phyloP scores from a whole-genome alignment of 2,797 vertebrate species.

The Epinephelus coioides region DNA sequence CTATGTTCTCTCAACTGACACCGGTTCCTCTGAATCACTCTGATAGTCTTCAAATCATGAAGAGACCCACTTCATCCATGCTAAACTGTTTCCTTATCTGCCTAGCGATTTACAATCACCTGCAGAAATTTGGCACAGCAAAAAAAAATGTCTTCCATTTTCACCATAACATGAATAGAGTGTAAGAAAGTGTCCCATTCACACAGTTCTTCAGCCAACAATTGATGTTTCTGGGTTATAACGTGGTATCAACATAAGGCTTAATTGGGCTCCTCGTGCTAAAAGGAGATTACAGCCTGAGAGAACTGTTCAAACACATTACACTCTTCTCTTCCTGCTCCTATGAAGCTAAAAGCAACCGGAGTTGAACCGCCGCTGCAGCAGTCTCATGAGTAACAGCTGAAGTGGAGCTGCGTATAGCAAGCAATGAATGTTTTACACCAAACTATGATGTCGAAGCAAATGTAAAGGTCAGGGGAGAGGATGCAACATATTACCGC shows the following conservation, averaged over 20 bases:
- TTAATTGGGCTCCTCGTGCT: slow-evolving; percentile 75
- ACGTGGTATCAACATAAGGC: slow-evolving; percentile 63
- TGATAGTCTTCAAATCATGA: slow-evolving; percentile 33
- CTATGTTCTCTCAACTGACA: slow-evolving; percentile 3
- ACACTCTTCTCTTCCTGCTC: slow-evolving; percentile 57
- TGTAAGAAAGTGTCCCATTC: slow-evolving; percentile 48
- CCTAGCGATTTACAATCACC: slow-evolving; percentile 49
- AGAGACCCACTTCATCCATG: slow-evolving; percentile 35
- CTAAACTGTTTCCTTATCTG: slow-evolving; percentile 39
- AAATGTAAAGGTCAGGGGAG: slow-evolving; percentile 32
- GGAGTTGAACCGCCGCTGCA: slow-evolving; percentile 52
- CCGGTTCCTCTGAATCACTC: slow-evolving; percentile 19
- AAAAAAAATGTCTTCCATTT: slow-evolving; percentile 23
- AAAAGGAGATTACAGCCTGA: slow-evolving; percentile 74
- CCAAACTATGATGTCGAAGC: slow-evolving; percentile 33
- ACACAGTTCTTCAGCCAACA: slow-evolving; percentile 59
- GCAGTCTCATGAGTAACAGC: slow-evolving; percentile 51
- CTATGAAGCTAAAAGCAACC: slow-evolving; percentile 68
- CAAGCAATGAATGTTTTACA: slow-evolving; percentile 42
- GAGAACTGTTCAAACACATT: slow-evolving; percentile 75
- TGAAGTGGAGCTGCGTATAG: slow-evolving; percentile 46
- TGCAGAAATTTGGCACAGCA: slow-evolving; percentile 32
- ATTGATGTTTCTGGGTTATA: slow-evolving; percentile 68
- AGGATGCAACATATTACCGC: slow-evolving; percentile 3
- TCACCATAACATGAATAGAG: slow-evolving; percentile 39